phyloP scores from a whole-genome alignment of 2,888 invertebrate species.

The Euproctis similis region DNA sequence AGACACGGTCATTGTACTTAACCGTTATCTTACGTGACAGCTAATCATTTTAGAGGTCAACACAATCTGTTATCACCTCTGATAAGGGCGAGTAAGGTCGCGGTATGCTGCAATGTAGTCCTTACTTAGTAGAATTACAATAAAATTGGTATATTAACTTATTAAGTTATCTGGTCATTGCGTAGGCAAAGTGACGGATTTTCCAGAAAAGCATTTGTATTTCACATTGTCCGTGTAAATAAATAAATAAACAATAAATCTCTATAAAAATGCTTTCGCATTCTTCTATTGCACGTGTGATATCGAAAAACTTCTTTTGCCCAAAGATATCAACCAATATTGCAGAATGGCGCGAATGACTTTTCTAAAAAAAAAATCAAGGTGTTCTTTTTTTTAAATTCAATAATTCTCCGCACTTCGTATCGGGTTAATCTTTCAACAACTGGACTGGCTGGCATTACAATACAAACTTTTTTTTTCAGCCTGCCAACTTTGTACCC shows the following conservation, averaged over 20 bases:
- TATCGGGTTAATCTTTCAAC: conserved; percentile 71
- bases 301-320: too few relatives aligned
- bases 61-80: conserved; percentile 59
- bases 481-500: conserved; percentile 52
- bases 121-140: too few relatives aligned
- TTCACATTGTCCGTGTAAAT: too few relatives aligned
- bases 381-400: conserved; percentile 58
- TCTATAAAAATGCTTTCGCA: conserved; percentile 27
- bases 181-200: too few relatives aligned
- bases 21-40: conserved; percentile 51
- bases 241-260: too few relatives aligned
- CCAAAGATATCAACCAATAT: too few relatives aligned
- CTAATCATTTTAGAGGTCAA: conserved; percentile 68
- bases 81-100: conserved; percentile 66
- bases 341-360: too few relatives aligned
- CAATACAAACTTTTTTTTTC: conserved; percentile 53
- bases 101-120: conserved; percentile 51
- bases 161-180: too few relatives aligned
- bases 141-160: too few relatives aligned
- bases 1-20: conserved; percentile 68
- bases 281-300: conserved; percentile 36
- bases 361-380: conserved; percentile 44
- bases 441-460: conserved; percentile 51
- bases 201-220: too few relatives aligned
- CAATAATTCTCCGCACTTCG: too few relatives aligned